phyloP scores from a whole-genome alignment of 2,888 invertebrate genomes.

The Blomia tropicalis region DNA sequence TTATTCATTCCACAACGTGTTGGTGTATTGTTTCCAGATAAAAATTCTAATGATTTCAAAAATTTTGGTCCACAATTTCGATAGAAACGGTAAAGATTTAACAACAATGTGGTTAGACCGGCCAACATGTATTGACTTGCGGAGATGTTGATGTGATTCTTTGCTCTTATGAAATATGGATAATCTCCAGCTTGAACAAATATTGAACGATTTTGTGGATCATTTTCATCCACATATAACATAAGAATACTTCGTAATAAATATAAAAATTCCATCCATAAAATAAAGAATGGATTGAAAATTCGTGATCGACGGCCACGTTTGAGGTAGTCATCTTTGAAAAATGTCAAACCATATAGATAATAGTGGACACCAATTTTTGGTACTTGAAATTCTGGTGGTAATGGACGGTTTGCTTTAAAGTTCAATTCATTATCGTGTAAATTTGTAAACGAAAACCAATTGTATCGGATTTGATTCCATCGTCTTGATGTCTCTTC shows the following conservation, averaged over 20 bases:
- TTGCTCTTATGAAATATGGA: slow-evolving; percentile 13
- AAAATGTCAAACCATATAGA: not conserved
- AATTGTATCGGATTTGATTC: no score
- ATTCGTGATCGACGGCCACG: not conserved
- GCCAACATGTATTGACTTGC: not conserved
- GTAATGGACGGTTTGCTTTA: not conserved
- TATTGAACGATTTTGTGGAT: not conserved
- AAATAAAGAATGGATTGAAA: slow-evolving; percentile 8
- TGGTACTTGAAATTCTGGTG: not conserved
- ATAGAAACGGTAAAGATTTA: not conserved
- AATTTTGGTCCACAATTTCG: not conserved
- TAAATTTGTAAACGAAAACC: no score
- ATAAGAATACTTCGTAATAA: not conserved
- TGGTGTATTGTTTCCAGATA: not conserved
- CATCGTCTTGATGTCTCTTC: no score
- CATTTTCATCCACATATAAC: not conserved
- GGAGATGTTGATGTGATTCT: slow-evolving; percentile 12
- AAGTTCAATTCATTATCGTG: no score
- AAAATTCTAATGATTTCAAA: slow-evolving; percentile 6
- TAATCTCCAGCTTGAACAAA: slow-evolving; percentile 16
- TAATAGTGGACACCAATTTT: not conserved
- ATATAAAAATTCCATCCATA: slow-evolving; percentile 3
- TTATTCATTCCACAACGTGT: not conserved
- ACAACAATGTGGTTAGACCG: not conserved
- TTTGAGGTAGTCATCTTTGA: not conserved